phyloP scores from a whole-genome alignment of 1,140 invertebrate species.

The Thaumatotibia leucotreta region DNA sequence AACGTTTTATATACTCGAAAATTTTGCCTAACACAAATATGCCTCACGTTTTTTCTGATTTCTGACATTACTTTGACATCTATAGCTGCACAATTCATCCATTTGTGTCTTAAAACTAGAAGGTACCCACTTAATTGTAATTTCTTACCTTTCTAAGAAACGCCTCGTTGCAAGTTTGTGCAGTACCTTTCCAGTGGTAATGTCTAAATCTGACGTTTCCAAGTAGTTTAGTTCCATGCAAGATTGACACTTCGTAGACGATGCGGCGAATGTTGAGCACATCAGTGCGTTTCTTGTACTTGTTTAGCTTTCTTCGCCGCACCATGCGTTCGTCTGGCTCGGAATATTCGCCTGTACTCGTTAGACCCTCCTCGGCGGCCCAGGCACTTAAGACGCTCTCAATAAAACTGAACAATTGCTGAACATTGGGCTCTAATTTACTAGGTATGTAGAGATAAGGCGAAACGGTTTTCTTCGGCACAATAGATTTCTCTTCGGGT shows the following conservation, averaged over 20 bases:
- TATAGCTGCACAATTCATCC: too few species aligned
- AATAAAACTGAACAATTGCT: slow-evolving; percentile 86
- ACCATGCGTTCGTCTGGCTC: slow-evolving; percentile 81
- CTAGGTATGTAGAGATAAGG: slow-evolving; percentile 75
- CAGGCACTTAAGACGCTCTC: slow-evolving; percentile 82
- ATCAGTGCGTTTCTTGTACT: slow-evolving; percentile 80
- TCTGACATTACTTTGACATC: too few species aligned
- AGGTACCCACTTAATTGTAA: neutral
- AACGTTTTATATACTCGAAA: neutral
- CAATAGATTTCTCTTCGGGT: slow-evolving; percentile 53
- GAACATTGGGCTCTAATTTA: slow-evolving; percentile 83
- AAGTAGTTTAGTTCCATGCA: slow-evolving; percentile 79
- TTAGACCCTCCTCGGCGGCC: slow-evolving; percentile 82
- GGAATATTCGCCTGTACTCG: slow-evolving; percentile 81
- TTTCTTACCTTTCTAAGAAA: slow-evolving; percentile 84
- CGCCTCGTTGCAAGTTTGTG: slow-evolving; percentile 84
- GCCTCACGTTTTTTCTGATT: too few species aligned
- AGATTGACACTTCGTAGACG: slow-evolving; percentile 80
- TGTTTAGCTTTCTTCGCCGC: slow-evolving; percentile 78
- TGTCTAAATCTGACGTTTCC: slow-evolving; percentile 82
- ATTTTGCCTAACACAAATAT: neutral
- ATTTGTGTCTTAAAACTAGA: too few species aligned
- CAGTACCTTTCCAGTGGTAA: slow-evolving; percentile 84
- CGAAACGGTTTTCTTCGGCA: slow-evolving; percentile 64
- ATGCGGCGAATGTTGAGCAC: slow-evolving; percentile 80